Evolutionary conservation across 2,888 invertebrate species (phyloP).

Genomic region (Lydus trimaculatus): DNA sequence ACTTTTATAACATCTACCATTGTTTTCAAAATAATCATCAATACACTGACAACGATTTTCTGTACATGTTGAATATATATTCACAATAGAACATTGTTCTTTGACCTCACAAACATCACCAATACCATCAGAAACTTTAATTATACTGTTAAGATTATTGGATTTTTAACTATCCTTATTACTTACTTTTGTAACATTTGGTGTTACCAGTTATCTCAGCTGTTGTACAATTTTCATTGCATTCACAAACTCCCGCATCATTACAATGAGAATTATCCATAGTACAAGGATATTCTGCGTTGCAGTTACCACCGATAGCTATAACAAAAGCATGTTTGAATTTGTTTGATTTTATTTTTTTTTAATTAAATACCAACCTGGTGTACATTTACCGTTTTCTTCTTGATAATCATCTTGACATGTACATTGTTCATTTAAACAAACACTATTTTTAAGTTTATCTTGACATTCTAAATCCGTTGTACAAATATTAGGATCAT

Average conservation of each 20-base stretch:
- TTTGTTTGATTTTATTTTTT: conserved; percentile 1
- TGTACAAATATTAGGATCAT: conserved; percentile 30
- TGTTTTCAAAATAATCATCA: conserved; percentile 20
- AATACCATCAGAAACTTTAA: conserved; percentile 34
- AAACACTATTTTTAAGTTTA: conserved; percentile 32
- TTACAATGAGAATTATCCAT: conserved; percentile 36
- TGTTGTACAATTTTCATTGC: conserved; percentile 27
- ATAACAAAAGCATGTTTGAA: conserved; percentile 9
- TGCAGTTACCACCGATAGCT: conserved; percentile 42
- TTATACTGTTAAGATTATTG: conserved; percentile 4
- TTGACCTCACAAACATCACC: conserved; percentile 36
- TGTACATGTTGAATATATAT: conserved; percentile 33
- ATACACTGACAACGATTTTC: conserved; percentile 28
- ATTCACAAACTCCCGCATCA: conserved; percentile 30
- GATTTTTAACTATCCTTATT: conserved; percentile 6
- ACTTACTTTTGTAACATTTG: conserved; percentile 36
- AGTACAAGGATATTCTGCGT: conserved; percentile 20
- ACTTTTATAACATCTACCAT: conserved; percentile 25
- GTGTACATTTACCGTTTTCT: conserved; percentile 29
- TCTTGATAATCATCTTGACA: conserved; percentile 39
- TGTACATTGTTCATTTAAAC: conserved; percentile 38
- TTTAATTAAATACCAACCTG: conserved; percentile 35
- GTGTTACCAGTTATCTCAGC: conserved; percentile 25
- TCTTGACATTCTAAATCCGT: conserved; percentile 37
- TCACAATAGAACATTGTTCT: conserved; percentile 36